Conservation (phyloP, 2,888 invertebrate genomes). For the Thymelicus lineola region DNA sequence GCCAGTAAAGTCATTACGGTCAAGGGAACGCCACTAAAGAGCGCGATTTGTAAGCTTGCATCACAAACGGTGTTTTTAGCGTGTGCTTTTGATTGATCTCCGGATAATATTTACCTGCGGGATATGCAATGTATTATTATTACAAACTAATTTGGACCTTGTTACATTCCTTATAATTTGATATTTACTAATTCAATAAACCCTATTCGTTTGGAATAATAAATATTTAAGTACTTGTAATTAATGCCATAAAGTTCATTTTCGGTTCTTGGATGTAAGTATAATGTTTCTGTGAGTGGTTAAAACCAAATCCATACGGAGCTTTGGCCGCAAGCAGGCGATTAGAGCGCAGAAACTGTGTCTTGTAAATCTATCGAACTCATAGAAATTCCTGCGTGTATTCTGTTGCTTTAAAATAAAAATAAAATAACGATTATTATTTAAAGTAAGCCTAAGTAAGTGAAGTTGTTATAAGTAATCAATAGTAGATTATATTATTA, state of each 20-base stretch:
- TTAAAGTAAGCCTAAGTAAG: too few relatives aligned
- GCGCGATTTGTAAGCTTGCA: slow-evolving; percentile 65
- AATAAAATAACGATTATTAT: too few relatives aligned
- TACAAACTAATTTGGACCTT: slow-evolving; percentile 44
- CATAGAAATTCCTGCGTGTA: neutral
- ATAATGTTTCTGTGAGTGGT: slow-evolving; percentile 51
- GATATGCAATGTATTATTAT: slow-evolving; percentile 38
- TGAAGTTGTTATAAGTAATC: too few relatives aligned
- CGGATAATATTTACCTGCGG: slow-evolving; percentile 59
- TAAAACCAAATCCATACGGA: slow-evolving; percentile 62
- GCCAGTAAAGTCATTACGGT: slow-evolving; percentile 57
- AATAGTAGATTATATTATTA: too few relatives aligned
- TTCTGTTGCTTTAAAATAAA: too few relatives aligned
- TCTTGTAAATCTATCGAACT: neutral
- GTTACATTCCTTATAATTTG: slow-evolving; percentile 33
- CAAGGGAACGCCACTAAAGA: slow-evolving; percentile 59
- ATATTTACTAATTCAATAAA: slow-evolving; percentile 31
- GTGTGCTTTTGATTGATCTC: slow-evolving; percentile 60
- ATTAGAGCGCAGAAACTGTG: slow-evolving; percentile 59
- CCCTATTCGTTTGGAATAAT: slow-evolving; percentile 40
- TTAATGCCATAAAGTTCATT: slow-evolving; percentile 49
- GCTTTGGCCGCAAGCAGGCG: slow-evolving; percentile 64
- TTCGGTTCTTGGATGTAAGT: neutral
- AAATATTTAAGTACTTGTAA: slow-evolving; percentile 41
- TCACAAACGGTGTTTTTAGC: slow-evolving; percentile 56